Evolutionary conservation across 2,113 vertebrate genomes (phyloP).

Genomic region (Cavia porcellus): DNA sequence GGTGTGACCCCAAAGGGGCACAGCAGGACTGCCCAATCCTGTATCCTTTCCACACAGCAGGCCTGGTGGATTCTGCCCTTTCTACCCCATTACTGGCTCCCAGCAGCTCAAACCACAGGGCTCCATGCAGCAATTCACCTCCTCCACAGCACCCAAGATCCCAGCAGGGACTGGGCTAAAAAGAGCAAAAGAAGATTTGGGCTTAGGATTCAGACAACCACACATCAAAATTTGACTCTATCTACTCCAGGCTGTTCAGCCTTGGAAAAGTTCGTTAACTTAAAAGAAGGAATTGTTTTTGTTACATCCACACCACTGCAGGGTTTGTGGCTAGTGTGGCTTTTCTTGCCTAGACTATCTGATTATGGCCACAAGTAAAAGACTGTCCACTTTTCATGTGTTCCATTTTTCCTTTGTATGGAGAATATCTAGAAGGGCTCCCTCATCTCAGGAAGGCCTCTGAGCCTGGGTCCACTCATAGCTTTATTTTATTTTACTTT

Average conservation of each 20-base stretch:
- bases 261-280: background rate
- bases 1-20: background rate
- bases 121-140: background rate
- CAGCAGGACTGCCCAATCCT: background rate
- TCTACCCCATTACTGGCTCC: background rate
- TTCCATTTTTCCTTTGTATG: background rate
- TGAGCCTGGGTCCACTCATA: background rate
- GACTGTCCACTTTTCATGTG: background rate
- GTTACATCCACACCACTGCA: background rate
- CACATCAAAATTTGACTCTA: background rate
- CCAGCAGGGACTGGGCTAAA: background rate
- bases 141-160: background rate
- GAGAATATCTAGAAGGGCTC: background rate
- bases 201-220: background rate
- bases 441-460: background rate
- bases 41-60: background rate
- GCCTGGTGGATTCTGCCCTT: background rate
- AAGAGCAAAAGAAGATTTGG: background rate
- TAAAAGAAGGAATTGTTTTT: background rate
- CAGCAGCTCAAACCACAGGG: background rate
- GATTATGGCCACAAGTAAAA: background rate
- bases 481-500: background rate
- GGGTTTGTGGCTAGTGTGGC: background rate
- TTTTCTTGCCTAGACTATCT: background rate
- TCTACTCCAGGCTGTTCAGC: background rate